phyloP scores from a whole-genome alignment of 92 coral and sea anemone genomes.

The Muricea muricata region DNA sequence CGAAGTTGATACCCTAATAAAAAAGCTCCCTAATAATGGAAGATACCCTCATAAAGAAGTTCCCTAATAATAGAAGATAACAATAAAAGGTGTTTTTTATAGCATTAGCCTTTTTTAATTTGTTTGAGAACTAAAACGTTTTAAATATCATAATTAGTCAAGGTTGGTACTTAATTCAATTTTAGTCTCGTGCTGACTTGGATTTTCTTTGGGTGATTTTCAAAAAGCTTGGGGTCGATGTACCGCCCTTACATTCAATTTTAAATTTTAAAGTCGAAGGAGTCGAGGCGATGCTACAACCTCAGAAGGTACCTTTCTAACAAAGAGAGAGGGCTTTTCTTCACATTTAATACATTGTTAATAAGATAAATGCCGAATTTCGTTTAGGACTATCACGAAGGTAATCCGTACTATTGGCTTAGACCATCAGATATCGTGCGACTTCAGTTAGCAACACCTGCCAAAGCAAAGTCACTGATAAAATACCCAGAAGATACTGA shows the following conservation, averaged over 20 bases:
- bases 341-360: too few species aligned
- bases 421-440: background rate
- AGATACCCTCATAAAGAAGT: too few species aligned
- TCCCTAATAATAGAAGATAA: too few species aligned
- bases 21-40: too few species aligned
- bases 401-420: background rate
- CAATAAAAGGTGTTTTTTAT: too few species aligned
- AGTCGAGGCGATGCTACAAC: background rate
- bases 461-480: background rate
- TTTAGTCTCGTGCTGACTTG: background rate
- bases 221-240: background rate
- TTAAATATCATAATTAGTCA: too few species aligned
- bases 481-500: background rate
- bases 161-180: too few species aligned
- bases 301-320: background rate
- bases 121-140: too few species aligned
- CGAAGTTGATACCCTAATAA: too few species aligned
- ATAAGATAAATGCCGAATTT: too few species aligned
- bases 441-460: background rate
- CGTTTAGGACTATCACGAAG: background rate
- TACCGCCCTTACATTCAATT: background rate
- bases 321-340: too few species aligned
- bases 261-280: background rate
- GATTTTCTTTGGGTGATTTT: background rate
- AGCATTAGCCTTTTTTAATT: too few species aligned